These are phyloP conservation scores for Drosophila borborema DNA, from an alignment of 2,888 invertebrate genomes.

Conservation along the genomic window DNA sequence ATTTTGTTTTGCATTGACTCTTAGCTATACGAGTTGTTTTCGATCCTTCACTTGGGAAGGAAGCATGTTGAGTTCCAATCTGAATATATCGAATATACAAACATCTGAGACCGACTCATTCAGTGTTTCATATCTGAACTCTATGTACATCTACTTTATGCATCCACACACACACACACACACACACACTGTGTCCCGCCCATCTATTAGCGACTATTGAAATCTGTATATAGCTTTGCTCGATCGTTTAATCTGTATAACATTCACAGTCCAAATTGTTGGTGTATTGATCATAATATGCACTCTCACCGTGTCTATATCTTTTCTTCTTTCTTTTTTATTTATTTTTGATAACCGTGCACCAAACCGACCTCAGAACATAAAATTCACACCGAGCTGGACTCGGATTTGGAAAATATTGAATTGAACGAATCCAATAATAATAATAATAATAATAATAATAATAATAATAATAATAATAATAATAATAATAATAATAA, in stretches of 20 bases:
- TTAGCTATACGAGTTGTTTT: constrained; percentile 16
- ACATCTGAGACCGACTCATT: neutral
- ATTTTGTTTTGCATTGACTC: constrained; percentile 38
- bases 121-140: neutral
- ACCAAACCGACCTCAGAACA: constrained; percentile 79
- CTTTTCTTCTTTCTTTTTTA: constrained; percentile 77
- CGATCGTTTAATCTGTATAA: constrained; percentile 51
- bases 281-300: constrained; percentile 65
- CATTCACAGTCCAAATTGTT: constrained; percentile 56
- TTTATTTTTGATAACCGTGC: constrained; percentile 79
- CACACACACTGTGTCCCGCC: neutral
- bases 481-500: constrained; percentile 39
- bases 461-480: constrained; percentile 54
- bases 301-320: constrained; percentile 80
- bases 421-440: constrained; percentile 81
- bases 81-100: constrained; percentile 4
- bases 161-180: neutral
- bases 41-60: neutral
- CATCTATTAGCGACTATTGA: constrained; percentile 13
- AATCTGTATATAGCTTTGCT: constrained; percentile 63
- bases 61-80: constrained; percentile 38
- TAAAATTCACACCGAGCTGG: constrained; percentile 84
- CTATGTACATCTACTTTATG: constrained; percentile 7
- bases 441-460: constrained; percentile 15
- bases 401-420: constrained; percentile 84